Base-by-base conservation (phyloP, 2,797 vertebrate species). In the Benthosema pterotum region DNA sequence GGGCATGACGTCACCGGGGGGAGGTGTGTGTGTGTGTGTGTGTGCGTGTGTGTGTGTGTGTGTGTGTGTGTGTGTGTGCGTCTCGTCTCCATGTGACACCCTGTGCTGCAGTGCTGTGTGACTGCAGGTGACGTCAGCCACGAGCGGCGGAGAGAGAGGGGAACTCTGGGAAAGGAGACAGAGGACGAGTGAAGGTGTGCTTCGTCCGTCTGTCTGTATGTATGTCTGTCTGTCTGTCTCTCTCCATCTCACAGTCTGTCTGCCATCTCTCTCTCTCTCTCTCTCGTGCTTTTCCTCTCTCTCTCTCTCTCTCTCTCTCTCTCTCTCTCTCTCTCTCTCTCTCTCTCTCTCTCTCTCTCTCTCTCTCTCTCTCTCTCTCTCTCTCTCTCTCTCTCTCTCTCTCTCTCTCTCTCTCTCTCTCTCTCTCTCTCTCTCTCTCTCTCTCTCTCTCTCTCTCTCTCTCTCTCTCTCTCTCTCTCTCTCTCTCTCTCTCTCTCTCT, bases 91-190 rank as follows among this genome's bases (percentile, higher is more conserved):
- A 38, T 38, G 32, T 38, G 32, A 38, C 32, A 38, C 8, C 32
- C 8, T 4, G 45, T 13, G 45, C 45, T 46, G 45, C 45, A 46
- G 12, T 46, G 45, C 45, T 46, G 45, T 56, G 16, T 18, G 42
- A 22, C 56, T 6, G 56, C 14, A n/a, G 14, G 5, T 46, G 43
- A 22, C 46, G 45, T 25, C 45, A 59, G 45, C 51, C n/a, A n/a
- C n/a, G n/a, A 25, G 17, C 45, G 19, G n/a, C n/a, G n/a, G n/a
- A n/a, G n/a, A n/a, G n/a, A n/a, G 32, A 60, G 46, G 25, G 57
- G 57, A 16, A 12, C 11, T 17, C 57, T 60, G 57, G 57, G 57
- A 49, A 60, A 50, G 3, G 22, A 60, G 46, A 60, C 57, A 60
- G 57, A 60, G 57, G 57, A 49, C 46, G 46, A 5, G 19, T 60